Evolutionary conservation across 2,888 invertebrate genomes (phyloP), one percentile per base, ranked within the genome.

Genomic region (Chrysolina oricalcia): DNA sequence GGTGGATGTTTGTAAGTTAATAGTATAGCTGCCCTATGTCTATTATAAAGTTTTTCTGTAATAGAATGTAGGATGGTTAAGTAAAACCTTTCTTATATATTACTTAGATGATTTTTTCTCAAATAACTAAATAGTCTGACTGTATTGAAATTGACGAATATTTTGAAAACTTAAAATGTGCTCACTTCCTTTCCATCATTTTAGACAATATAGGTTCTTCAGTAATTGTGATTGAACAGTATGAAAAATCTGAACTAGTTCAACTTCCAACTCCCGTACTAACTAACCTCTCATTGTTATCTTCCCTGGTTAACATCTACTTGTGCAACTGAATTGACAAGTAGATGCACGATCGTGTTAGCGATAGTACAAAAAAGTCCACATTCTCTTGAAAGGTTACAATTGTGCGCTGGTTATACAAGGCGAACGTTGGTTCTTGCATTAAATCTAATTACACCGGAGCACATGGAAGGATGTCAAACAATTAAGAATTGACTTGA

Each of bases 371-470:
- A 79, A 81, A 85, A 85, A 84, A 78, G 77, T 72, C 77, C 77
- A 82, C 85, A 82, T 85, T 84, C 85, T 85, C 85, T 84, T 82
- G 83, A 85, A 85, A 86, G 85, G 86, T 85, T 83, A 85, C 79
- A 81, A 79, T 80, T 81, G 81, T 78, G 74, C 80, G 53, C 83
- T 59, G 27, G 15, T 59, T 80, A 78, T 82, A 83, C 81, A 80
- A 81, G 78, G 81, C 79, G 81, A 84, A 82, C 77, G 82, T 75
- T 72, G 67, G 71, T 78, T 74, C 78, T 77, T 70, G 75, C 72
- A 77, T 53, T 35, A 53, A 53, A 53, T 68, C 53, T 68, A 68
- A 68, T 68, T 68, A 41, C 50, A 10, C 19, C 48, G n/a, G 40
- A 35, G 68, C 35, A 68, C 72, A 71, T 71, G 73, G 68, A 77